Evolutionary conservation across 1,140 invertebrate genomes (phyloP).

Genomic region (Batillaria attramentaria): DNA sequence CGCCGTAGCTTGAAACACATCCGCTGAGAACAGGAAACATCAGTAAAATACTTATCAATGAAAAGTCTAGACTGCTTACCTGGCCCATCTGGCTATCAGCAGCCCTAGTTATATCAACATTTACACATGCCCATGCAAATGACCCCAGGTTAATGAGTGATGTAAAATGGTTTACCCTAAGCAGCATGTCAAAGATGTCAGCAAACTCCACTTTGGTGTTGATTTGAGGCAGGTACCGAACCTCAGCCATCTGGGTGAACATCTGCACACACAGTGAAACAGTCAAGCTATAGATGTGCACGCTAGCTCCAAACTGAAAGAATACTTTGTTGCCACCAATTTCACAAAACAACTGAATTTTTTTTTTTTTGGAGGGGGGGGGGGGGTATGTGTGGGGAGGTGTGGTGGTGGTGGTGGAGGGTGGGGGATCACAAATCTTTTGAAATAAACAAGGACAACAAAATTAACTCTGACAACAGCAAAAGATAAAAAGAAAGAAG

Average conservation of each 20-base stretch:
- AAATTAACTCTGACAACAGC: neutral
- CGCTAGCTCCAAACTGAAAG: neutral
- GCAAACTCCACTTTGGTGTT: conserved; percentile 61
- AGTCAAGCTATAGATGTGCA: neutral
- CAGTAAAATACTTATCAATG: too few relatives aligned
- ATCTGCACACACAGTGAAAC: conserved; percentile 77
- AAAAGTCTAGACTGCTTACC: too few relatives aligned
- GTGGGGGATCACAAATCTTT: too few relatives aligned
- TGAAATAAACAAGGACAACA: too few relatives aligned
- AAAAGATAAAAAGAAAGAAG: neutral
- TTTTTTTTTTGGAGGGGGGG: too few relatives aligned
- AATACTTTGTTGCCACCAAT: too few relatives aligned
- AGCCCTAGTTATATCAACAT: neutral
- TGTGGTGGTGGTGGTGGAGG: too few relatives aligned
- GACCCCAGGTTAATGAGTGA: too few relatives aligned
- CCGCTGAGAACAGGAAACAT: conserved; percentile 74
- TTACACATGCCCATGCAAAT: neutral
- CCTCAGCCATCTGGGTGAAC: conserved; percentile 77
- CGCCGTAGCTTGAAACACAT: conserved; percentile 89
- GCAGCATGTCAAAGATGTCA: conserved; percentile 79
- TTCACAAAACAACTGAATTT: too few relatives aligned
- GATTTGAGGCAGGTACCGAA: conserved; percentile 28
- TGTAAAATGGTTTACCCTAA: conserved; percentile 79
- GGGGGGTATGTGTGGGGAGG: too few relatives aligned
- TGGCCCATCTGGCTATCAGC: too few relatives aligned